Evolutionary conservation across 2,113 vertebrate genomes (phyloP).

Genomic region (Rhinopomastus cyanomelas): DNA sequence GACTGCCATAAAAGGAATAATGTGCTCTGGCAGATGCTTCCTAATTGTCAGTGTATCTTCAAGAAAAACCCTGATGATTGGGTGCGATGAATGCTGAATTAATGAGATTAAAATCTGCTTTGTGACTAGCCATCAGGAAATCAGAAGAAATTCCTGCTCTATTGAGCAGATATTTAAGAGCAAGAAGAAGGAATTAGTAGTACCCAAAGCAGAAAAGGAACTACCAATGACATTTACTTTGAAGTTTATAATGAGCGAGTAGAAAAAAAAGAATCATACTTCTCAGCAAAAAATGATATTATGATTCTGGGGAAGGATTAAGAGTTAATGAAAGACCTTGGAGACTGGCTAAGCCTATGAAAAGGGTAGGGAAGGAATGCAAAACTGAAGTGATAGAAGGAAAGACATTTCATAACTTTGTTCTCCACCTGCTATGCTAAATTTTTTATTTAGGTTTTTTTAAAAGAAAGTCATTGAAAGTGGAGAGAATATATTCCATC

Average conservation of each 20-base stretch:
- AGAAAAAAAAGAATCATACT: neutral
- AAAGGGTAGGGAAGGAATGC: neutral
- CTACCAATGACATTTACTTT: neutral
- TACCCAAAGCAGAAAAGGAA: neutral
- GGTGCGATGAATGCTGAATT: neutral
- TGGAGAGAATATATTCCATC: neutral
- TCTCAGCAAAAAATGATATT: neutral
- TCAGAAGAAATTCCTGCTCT: neutral
- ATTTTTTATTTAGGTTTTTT: neutral
- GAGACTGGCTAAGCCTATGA: neutral
- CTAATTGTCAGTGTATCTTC: neutral
- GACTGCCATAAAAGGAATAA: neutral
- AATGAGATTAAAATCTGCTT: neutral
- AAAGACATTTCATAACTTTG: neutral
- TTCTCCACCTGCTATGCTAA: neutral
- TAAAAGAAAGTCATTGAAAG: neutral
- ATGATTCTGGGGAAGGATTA: neutral
- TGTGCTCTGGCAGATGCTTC: neutral
- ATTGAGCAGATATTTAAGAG: neutral
- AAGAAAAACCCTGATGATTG: neutral
- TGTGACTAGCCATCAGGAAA: neutral
- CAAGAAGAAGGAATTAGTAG: neutral
- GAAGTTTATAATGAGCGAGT: neutral
- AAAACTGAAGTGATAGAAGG: neutral
- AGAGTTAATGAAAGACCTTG: neutral